These are phyloP conservation scores for Lagocephalus sceleratus DNA, from an alignment of 2,797 vertebrate genomes.

Conservation along the genomic window DNA sequence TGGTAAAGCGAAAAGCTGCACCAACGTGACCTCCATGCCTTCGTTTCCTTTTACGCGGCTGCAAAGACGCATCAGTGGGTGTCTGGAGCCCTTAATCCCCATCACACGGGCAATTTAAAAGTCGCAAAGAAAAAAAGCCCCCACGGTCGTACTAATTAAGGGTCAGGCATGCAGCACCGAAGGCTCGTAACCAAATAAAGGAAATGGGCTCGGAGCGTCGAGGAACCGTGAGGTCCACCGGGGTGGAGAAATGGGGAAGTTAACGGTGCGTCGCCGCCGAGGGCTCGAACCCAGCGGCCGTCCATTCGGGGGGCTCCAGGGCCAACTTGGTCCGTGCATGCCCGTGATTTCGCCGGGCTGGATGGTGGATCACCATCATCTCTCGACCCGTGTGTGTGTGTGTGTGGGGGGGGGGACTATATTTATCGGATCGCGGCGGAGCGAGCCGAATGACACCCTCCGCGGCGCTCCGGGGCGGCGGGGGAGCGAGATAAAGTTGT, in stretches of 20 bases:
- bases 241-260: slow-evolving; percentile 52
- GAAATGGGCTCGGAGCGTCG: slow-evolving; percentile 10
- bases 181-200: slow-evolving; percentile 30
- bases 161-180: slow-evolving; percentile 37
- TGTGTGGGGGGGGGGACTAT: slow-evolving; percentile 8
- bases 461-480: neutral
- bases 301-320: neutral
- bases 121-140: slow-evolving; percentile 29
- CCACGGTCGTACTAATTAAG: slow-evolving; percentile 5
- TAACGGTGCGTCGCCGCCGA: slow-evolving; percentile 30
- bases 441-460: slow-evolving; percentile 43
- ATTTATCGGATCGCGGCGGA: slow-evolving; percentile 12
- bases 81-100: slow-evolving; percentile 23
- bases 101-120: slow-evolving; percentile 6
- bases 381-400: too few relatives aligned
- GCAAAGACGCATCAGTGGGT: slow-evolving; percentile 22
- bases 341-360: neutral
- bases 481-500: slow-evolving; percentile 11
- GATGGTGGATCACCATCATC: slow-evolving; percentile 32
- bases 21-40: neutral
- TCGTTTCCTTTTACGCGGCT: slow-evolving; percentile 45
- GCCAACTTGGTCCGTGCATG: slow-evolving; percentile 11
- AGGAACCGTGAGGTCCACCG: slow-evolving; percentile 9
- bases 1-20: neutral
- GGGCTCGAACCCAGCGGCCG: neutral